A percentile compares a stretch with the other conserved stretches of the same genome.
Evolutionary conservation across 2,113 vertebrate genomes (phyloP).

Genomic region (Coryphaenoides rupestris): DNA sequence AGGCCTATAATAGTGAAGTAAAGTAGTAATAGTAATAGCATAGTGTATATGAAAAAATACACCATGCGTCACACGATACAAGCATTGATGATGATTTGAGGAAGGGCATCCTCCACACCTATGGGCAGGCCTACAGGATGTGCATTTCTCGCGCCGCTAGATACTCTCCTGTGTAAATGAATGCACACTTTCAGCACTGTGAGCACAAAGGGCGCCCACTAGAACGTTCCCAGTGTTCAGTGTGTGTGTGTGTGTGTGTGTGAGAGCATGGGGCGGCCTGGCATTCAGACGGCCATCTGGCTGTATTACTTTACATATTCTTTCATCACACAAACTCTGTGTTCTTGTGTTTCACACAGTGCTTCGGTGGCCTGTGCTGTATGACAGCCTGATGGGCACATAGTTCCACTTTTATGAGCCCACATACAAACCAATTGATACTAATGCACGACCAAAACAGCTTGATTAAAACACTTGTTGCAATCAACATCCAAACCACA

Average conservation of each 20-base stretch:
- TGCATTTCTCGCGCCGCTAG: neutral
- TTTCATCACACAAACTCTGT: constrained; percentile 66
- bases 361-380: constrained; percentile 52
- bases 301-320: constrained; percentile 80
- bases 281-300: constrained; percentile 76
- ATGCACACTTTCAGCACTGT: constrained; percentile 68
- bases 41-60: neutral
- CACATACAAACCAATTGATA: too few species aligned
- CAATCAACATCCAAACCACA: too few species aligned
- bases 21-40: neutral
- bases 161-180: constrained; percentile 67
- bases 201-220: constrained; percentile 71
- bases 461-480: constrained; percentile 10
- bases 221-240: constrained; percentile 72
- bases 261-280: too few species aligned
- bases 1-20: too few species aligned
- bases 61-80: too few species aligned
- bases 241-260: constrained; percentile 53
- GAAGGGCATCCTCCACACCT: too few species aligned
- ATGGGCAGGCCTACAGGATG: neutral
- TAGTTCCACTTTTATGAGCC: constrained; percentile 69
- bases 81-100: too few species aligned
- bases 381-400: constrained; percentile 50
- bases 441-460: too few species aligned
- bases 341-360: constrained; percentile 69